Evolutionary conservation across 2,113 vertebrate species (phyloP).

Genomic region (Brachionichthys hirsutus): DNA sequence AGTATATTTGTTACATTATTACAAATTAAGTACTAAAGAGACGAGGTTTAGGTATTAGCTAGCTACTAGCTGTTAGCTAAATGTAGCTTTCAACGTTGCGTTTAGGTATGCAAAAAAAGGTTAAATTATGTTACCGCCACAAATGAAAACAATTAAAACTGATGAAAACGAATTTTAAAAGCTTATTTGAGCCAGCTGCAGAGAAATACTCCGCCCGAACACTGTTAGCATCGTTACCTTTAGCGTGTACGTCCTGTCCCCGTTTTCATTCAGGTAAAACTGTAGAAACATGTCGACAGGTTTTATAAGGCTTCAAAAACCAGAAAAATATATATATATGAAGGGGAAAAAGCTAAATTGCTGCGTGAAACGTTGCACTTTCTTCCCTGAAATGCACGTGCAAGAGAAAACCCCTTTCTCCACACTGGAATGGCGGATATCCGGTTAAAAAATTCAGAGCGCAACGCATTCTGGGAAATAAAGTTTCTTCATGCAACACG

Average conservation of each 20-base stretch:
- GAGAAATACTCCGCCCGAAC: too few relatives aligned
- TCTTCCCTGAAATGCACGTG: conserved; percentile 46
- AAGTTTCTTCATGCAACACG: conserved; percentile 7
- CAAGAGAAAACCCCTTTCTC: accelerated
- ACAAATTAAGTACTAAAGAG: too few relatives aligned
- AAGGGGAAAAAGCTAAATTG: neutral
- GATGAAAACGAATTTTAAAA: neutral
- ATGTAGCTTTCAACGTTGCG: too few relatives aligned
- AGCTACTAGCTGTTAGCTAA: too few relatives aligned
- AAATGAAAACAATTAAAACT: too few relatives aligned
- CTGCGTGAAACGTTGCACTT: too few relatives aligned
- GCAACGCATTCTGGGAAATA: conserved; percentile 49
- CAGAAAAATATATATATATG: neutral
- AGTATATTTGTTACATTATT: too few relatives aligned
- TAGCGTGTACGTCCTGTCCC: conserved; percentile 86
- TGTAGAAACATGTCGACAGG: conserved; percentile 83
- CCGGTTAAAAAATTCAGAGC: neutral
- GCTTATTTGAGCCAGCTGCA: neutral
- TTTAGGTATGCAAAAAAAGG: too few relatives aligned
- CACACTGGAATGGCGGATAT: conserved; percentile 10
- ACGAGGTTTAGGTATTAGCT: too few relatives aligned
- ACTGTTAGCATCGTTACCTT: conserved; percentile 74
- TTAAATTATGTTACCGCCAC: too few relatives aligned
- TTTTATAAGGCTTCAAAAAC: neutral
- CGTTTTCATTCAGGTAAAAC: conserved; percentile 81